Evolutionary conservation across 2,797 vertebrate species (phyloP), one percentile per base, ranked within the genome.

Genomic region (Linurgus olivaceus): DNA sequence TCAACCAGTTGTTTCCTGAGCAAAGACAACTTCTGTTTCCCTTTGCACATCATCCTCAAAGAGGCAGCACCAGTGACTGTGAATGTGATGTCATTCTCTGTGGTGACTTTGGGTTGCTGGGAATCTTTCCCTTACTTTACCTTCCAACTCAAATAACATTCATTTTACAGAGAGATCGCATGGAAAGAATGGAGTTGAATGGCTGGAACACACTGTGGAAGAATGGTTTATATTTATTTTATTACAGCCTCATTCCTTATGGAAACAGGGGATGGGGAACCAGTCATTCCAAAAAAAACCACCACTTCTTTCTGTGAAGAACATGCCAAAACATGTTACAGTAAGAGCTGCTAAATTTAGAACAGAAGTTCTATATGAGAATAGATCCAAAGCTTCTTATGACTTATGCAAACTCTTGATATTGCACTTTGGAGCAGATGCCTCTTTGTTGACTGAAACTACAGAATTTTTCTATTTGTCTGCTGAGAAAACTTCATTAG

Each of bases 1-100:
- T 97, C 93, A 83, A 28, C 89, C 98, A 98, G 98, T 95, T 98
- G 98, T 98, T 98, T 98, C 98, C 98, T 98, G 98, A 97, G 90
- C 95, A 97, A 88, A 97, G 95, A 95, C 87, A 96, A 95, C 17
- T 47, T 93, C 62, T 88, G 52, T 94, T 98, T 98, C 97, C 97
- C 96, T 88, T 97, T 71, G 79, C 85, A 90, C 92, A 94, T 86
- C 96, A 97, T 96, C 97, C 97, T 97, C 95, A 47, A 86, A 92
- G 95, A 81, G 91, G 71, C 79, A 92, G 75, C 61, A 35, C 57
- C 47, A 72, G 50, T 16, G 52, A 59, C 25, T 86, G 88, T 6
- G 1, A 7, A 31, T 76, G 93, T 97, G 96, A 96, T 95, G 95
- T 95, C 96, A 97, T 38, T 93, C 87, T 80, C 95, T 33, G 18